Evolutionary conservation across 2,888 invertebrate species (phyloP), one percentile per base, ranked within the genome.

Genomic region (Gastracanthus pulcherrimus): DNA sequence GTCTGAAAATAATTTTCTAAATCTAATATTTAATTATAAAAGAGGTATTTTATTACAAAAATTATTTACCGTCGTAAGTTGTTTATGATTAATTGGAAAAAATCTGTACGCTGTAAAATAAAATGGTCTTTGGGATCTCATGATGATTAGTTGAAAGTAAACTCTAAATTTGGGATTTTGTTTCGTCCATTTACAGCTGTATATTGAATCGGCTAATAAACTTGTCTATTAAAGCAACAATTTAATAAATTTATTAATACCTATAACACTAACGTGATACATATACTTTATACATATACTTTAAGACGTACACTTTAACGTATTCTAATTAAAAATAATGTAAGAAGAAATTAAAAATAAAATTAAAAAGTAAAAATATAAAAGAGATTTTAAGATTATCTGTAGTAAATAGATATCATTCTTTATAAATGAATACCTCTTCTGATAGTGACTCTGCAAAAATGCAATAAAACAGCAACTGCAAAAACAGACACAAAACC

Each of bases 71-170:
- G 7, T n/a, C 11, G 66, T 29, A n/a, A 76, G 66, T 36, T 38
- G 45, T 3, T 5, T 2, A 38, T 76, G 75, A n/a, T 38, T 55
- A 55, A 76, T 55, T n/a, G 64, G 64, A 51, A 76, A 76, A 48
- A 76, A 76, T 36, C 75, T 66, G 23, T 36, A 64, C 0, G 74
- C 74, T 9, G 74, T 64, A 26, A 48, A 74, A 34, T 48, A 74
- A 48, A 55, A 76, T 55, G 51, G 38, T 3, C 51, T 41, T 13
- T 76, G 75, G 6, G 51, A 38, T 62, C 38, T 74, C 34, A 62
- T 19, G 29, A 74, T 62, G 2, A 74, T 3, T 6, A 62, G 11
- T 34, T 23, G 62, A 16, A 74, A 11, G 3, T 62, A 48, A 23
- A 45, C n/a, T 45, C 48, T 9, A 34, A 74, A 23, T 34, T 45